Evolutionary conservation across 2,888 invertebrate species (phyloP).

Genomic region (Protonemura montana): DNA sequence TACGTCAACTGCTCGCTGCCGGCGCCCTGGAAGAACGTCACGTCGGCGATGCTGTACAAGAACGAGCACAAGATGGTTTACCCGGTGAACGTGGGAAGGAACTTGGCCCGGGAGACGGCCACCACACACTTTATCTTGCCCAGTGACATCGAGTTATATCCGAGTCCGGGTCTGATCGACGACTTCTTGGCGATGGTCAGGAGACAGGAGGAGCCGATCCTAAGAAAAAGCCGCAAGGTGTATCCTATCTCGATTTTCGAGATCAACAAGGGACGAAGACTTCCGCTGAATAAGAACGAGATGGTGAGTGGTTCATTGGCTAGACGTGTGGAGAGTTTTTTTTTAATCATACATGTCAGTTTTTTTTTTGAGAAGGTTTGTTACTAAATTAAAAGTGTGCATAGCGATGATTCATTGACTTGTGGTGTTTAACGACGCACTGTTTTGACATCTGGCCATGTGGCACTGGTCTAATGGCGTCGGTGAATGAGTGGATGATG

Average conservation of each 20-base stretch:
- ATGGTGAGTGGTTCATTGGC: conserved; percentile 57
- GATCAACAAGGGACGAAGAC: conserved; percentile 68
- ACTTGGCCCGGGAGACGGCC: conserved; percentile 85
- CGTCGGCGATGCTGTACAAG: conserved; percentile 74
- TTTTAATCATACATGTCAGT: neutral
- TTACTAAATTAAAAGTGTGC: neutral
- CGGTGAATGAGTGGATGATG: no score
- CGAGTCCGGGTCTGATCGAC: conserved; percentile 80
- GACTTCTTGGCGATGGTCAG: conserved; percentile 87
- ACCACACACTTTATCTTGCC: conserved; percentile 83
- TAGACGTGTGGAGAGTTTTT: neutral
- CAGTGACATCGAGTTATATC: conserved; percentile 91
- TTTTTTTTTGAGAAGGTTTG: neutral
- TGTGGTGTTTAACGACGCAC: no score
- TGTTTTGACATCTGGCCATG: no score
- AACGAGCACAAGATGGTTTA: conserved; percentile 81
- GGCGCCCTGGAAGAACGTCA: conserved; percentile 74
- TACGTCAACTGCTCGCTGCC: conserved; percentile 75
- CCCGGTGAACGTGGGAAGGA: conserved; percentile 89
- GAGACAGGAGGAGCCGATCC: conserved; percentile 72
- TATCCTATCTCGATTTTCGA: conserved; percentile 91
- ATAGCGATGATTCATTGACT: neutral
- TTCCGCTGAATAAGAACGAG: conserved; percentile 78
- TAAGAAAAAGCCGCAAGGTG: conserved; percentile 70
- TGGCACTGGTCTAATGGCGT: no score